Conservation (phyloP, 2,888 invertebrate genomes). For the Mellilla xanthometata region DNA sequence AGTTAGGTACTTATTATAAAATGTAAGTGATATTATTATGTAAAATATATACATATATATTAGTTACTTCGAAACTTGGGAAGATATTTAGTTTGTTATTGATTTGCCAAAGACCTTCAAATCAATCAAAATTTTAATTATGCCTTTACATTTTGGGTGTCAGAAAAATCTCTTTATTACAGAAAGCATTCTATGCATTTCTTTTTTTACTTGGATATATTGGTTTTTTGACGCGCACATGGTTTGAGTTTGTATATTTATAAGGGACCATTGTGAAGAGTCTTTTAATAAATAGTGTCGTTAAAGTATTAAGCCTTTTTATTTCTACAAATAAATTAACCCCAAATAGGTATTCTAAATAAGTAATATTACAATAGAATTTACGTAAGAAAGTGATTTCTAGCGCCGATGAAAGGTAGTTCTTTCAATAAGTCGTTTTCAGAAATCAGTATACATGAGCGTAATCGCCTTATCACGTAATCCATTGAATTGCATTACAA, state of each 20-base stretch:
- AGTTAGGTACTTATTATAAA: slow-evolving; percentile 51
- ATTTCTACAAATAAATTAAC: slow-evolving; percentile 31
- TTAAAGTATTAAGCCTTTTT: slow-evolving; percentile 40
- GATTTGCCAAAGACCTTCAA: slow-evolving; percentile 49
- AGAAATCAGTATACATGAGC: background rate
- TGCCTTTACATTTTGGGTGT: background rate
- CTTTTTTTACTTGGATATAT: slow-evolving; percentile 1
- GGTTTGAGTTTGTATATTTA: slow-evolving; percentile 35
- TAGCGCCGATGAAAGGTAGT: too few species aligned
- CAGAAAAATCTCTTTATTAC: slow-evolving; percentile 8
- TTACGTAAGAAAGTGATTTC: too few species aligned
- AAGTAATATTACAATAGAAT: too few species aligned
- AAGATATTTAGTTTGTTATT: slow-evolving; percentile 32
- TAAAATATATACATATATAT: slow-evolving; percentile 41
- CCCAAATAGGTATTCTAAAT: too few species aligned
- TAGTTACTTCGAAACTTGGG: slow-evolving; percentile 37
- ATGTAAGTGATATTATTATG: slow-evolving; percentile 68
- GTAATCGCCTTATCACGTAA: slow-evolving; percentile 1
- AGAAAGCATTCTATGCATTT: slow-evolving; percentile 10
- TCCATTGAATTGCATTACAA: slow-evolving; percentile 9
- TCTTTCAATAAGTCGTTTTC: too few species aligned
- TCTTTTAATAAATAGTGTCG: slow-evolving; percentile 63
- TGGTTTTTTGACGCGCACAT: slow-evolving; percentile 23
- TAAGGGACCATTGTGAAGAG: slow-evolving; percentile 55
- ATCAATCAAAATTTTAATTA: background rate